Conservation (phyloP, 2,888 invertebrate species). For the Sphecodes monilicornis region DNA sequence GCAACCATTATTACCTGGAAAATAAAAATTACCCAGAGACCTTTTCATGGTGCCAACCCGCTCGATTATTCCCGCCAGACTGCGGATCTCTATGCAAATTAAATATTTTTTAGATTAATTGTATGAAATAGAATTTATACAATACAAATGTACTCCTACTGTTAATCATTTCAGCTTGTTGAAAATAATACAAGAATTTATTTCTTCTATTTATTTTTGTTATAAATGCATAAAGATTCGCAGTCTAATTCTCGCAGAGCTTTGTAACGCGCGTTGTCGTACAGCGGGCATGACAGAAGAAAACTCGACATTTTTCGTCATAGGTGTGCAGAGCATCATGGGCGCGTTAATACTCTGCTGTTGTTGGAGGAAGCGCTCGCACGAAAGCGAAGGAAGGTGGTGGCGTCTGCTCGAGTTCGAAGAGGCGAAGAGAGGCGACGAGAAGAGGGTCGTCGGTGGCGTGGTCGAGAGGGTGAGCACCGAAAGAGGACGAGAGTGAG, state of each 20-base stretch:
- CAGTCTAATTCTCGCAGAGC: neutral
- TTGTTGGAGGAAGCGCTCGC: constrained; percentile 25
- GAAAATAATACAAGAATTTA: no score
- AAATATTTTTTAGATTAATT: no score
- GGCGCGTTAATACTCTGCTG: constrained; percentile 49
- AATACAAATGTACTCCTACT: no score
- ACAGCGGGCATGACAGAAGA: constrained; percentile 1
- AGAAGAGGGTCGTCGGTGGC: constrained; percentile 62
- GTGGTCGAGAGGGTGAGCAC: constrained; percentile 55
- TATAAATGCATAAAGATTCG: no score
- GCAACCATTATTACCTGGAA: neutral
- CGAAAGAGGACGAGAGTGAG: constrained; percentile 59
- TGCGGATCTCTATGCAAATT: no score
- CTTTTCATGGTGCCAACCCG: neutral
- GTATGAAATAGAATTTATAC: no score
- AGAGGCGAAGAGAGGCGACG: constrained; percentile 57
- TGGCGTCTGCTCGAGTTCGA: constrained; percentile 59
- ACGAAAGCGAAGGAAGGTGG: constrained; percentile 42
- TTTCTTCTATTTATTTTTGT: no score
- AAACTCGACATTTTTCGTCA: constrained; percentile 44
- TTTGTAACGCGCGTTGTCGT: constrained; percentile 3
- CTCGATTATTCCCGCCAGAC: neutral
- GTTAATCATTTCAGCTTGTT: no score
- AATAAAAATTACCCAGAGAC: neutral
- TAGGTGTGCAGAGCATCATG: constrained; percentile 22